Percentiles rank a stretch among this genome's conserved stretches.
phyloP scores from a whole-genome alignment of 2,797 vertebrate species.

The Cossypha caffra region DNA sequence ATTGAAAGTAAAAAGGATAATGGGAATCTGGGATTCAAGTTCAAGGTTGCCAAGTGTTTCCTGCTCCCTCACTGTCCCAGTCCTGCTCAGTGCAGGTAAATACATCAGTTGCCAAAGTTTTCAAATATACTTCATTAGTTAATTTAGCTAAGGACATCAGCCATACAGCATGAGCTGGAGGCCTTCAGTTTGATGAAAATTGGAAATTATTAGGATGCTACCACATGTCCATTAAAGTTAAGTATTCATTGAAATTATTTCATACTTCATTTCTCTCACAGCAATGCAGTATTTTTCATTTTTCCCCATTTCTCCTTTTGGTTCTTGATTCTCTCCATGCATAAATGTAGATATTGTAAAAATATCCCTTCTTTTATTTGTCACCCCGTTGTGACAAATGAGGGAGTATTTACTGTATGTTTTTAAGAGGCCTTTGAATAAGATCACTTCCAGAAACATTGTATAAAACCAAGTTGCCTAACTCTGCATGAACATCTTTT shows the following conservation, averaged over 20 bases:
- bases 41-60: background rate
- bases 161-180: background rate
- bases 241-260: background rate
- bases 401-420: background rate
- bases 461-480: background rate
- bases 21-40: background rate
- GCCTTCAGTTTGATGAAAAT: background rate
- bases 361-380: background rate
- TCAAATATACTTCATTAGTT: background rate
- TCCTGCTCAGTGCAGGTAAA: background rate
- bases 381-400: background rate
- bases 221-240: background rate
- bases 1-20: background rate
- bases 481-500: background rate
- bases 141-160: background rate
- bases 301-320: background rate
- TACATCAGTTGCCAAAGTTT: background rate
- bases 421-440: background rate
- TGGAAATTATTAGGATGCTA: background rate
- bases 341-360: background rate
- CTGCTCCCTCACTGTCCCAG: background rate
- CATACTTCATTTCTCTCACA: background rate
- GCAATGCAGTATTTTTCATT: background rate
- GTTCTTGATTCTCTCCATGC: background rate
- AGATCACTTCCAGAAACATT: background rate